A percentile compares a stretch with the other conserved stretches of the same genome.
Evolutionary conservation across 2,113 vertebrate genomes (phyloP).

Genomic region (Triplophysa rosa): DNA sequence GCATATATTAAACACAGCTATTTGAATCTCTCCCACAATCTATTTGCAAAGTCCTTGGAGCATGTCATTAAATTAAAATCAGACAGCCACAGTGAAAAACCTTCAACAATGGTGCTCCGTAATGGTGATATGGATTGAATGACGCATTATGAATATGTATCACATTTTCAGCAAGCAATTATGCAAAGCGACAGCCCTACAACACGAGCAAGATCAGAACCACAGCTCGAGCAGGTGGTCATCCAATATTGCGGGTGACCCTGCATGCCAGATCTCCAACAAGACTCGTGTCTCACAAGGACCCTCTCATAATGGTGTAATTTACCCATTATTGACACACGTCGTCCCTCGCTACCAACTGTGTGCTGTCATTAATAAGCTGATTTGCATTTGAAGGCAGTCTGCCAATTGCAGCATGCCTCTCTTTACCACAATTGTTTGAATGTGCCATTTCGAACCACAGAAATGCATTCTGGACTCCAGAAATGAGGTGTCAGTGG

Average conservation of each 20-base stretch:
- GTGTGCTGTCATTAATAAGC: constrained; percentile 48
- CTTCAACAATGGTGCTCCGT: constrained; percentile 10
- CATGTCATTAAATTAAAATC: constrained; percentile 30
- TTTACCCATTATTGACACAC: constrained; percentile 46
- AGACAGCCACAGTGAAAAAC: not conserved
- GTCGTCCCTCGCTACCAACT: constrained; percentile 12
- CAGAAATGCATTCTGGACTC: constrained; percentile 31
- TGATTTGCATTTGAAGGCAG: constrained; percentile 41
- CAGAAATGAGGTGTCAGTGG: too few relatives aligned
- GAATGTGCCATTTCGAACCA: constrained; percentile 30
- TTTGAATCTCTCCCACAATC: constrained; percentile 7
- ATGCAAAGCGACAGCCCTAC: constrained; percentile 34
- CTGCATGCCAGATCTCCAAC: constrained; percentile 42
- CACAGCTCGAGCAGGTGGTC: constrained; percentile 35
- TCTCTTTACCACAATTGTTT: constrained; percentile 39
- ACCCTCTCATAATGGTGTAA: constrained; percentile 46
- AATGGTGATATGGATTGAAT: not conserved
- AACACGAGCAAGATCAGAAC: constrained; percentile 16
- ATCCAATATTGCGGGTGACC: not conserved
- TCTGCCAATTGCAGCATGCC: constrained; percentile 32
- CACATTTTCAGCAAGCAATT: constrained; percentile 47
- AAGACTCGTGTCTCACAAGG: constrained; percentile 38
- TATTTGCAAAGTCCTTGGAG: constrained; percentile 29
- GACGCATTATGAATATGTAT: constrained; percentile 29
- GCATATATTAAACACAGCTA: constrained; percentile 10